phyloP scores from a whole-genome alignment of 2,113 vertebrate genomes.

The Leiothrix lutea region DNA sequence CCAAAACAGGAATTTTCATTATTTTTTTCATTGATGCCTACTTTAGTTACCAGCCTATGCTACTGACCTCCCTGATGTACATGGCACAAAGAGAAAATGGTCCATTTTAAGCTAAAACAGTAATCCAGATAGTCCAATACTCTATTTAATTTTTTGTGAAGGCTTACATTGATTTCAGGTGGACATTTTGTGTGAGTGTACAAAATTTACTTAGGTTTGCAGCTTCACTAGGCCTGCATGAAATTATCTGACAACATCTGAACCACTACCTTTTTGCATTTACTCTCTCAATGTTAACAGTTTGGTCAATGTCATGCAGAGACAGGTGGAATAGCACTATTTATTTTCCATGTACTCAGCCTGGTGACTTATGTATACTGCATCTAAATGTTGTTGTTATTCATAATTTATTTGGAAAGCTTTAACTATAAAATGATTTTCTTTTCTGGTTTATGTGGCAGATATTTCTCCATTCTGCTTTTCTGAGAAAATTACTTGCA shows the following conservation, averaged over 20 bases:
- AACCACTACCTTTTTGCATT: background rate
- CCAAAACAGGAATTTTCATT: background rate
- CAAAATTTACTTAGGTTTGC: background rate
- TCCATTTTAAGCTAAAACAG: background rate
- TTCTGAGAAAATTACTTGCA: background rate
- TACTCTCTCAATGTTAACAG: background rate
- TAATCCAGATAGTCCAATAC: background rate
- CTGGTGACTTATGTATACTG: background rate
- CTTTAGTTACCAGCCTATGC: background rate
- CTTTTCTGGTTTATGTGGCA: background rate
- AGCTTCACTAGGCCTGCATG: background rate
- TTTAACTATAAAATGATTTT: background rate
- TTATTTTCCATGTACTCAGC: background rate
- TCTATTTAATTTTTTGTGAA: background rate
- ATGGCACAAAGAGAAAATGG: background rate
- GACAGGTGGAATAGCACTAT: background rate
- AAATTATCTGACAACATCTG: background rate
- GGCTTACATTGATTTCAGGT: background rate
- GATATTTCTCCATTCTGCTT: background rate
- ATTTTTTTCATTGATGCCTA: background rate
- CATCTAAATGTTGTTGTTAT: background rate
- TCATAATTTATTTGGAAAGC: background rate
- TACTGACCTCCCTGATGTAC: background rate
- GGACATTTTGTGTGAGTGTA: background rate
- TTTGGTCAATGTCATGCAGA: background rate